Base-by-base conservation (phyloP, 2,888 invertebrate genomes). In the Ochropacha duplaris region DNA sequence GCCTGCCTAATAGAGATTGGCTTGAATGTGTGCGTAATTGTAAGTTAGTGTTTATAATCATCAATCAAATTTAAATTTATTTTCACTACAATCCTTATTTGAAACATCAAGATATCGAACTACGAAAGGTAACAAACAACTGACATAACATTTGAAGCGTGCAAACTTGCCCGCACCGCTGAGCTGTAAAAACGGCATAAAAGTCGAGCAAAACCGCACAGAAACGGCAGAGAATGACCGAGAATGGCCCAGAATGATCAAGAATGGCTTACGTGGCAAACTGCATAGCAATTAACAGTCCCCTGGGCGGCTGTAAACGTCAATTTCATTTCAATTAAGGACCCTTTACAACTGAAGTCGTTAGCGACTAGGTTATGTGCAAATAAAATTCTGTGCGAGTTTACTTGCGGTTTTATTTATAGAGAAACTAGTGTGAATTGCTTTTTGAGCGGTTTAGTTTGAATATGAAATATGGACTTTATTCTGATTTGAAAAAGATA, bases 321-420 rank as follows among this genome's bases (percentile, higher is more conserved):
- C 84, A 79, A 80, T 84, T 82, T 74, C 67, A 78, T 85, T 84
- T 82, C 81, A 81, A 84, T 85, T 84, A 84, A 71, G 75, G 63
- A 62, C 72, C 76, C 70, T 76, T 78, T 72, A 76, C 68, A 70
- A 57, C 57, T 61, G 66, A 58, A 70, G 75, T 77, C 76, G 79
- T 76, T 78, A 76, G 76, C 61, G 72, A 71, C 64, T 71, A 64
- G 66, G 69, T 71, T 31, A 31, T 73, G 68, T 22, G 60, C 65
- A 67, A 68, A 64, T 67, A 74, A 69, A 69, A 69, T 68, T 60
- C 65, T 59, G 58, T 59, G 59, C 59, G 49, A 57, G 59, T 57
- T 54, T 50, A 55, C 55, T 50, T 44, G 44, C 44, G 50, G 14
- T 39, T 58, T 36, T 36, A 36, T 63, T 49, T 28, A 50, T 26